A percentile compares a stretch with the other conserved stretches of the same genome.
Conservation (phyloP, 2,113 vertebrate genomes). For the Cryptoleucopteryx plumbea region DNA sequence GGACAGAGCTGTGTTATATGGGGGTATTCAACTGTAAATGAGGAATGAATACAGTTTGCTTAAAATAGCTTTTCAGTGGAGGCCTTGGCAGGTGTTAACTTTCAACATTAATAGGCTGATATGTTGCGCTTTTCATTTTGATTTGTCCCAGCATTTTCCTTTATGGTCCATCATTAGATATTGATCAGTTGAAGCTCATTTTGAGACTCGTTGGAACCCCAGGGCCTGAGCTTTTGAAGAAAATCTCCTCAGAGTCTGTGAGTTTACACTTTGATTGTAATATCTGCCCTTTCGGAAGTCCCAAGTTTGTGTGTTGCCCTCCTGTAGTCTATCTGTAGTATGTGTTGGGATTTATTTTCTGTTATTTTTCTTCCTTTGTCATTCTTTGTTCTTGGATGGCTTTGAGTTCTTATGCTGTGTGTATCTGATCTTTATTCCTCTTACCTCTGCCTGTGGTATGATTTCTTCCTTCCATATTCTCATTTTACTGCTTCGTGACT, state of each 20-base stretch:
- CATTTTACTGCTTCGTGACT: constrained; percentile 8
- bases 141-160: constrained; percentile 92
- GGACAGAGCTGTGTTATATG: background rate
- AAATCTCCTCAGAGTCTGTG: constrained; percentile 98
- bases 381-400: constrained; percentile 16
- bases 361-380: background rate
- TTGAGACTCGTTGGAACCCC: constrained; percentile 95
- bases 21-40: background rate
- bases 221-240: constrained; percentile 95
- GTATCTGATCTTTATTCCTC: background rate
- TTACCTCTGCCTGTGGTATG: background rate
- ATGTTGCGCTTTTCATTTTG: constrained; percentile 65
- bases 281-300: constrained; percentile 66
- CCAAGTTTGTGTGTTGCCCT: constrained; percentile 45
- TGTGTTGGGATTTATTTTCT: constrained; percentile 5
- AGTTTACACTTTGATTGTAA: constrained; percentile 83
- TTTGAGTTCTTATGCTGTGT: background rate
- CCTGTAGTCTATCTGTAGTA: constrained; percentile 36
- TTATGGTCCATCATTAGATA: constrained; percentile 95
- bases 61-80: background rate
- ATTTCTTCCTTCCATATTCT: background rate
- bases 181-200: constrained; percentile 99
- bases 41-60: background rate
- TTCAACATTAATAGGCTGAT: constrained; percentile 45
- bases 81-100: constrained; percentile 24